Percentiles rank a stretch among this genome's conserved stretches.
Conservation (phyloP, 2,113 vertebrate genomes). For the Nasalis larvatus region DNA sequence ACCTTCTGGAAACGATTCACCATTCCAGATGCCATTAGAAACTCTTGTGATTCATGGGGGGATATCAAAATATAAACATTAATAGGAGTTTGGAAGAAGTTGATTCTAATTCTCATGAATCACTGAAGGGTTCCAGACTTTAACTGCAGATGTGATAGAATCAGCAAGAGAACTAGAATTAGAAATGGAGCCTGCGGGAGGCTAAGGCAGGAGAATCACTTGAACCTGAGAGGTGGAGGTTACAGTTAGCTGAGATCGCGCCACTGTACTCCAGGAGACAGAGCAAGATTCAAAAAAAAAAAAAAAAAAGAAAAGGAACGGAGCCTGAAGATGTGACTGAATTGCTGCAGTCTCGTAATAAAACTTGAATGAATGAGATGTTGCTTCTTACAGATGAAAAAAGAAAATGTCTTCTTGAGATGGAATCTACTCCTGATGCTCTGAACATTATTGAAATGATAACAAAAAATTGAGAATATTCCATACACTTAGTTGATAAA, state of each 20-base stretch:
- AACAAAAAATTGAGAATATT: not conserved
- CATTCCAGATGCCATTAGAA: not conserved
- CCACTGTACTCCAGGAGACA: not conserved
- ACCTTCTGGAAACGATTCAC: not conserved
- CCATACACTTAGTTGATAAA: not conserved
- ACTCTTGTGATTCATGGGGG: not conserved
- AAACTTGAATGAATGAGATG: not conserved
- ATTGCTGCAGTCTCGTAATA: not conserved
- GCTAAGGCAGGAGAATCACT: not conserved
- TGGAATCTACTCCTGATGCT: not conserved
- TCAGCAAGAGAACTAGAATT: not conserved
- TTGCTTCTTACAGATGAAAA: not conserved
- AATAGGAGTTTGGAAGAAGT: not conserved
- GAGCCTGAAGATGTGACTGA: not conserved
- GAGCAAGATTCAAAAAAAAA: not conserved
- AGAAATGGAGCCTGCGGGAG: not conserved
- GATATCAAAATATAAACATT: not conserved
- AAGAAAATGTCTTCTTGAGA: not conserved
- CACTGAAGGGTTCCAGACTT: not conserved
- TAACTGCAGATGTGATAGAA: not conserved
- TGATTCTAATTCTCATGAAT: not conserved
- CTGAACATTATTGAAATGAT: not conserved
- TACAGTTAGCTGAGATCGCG: rapidly evolving
- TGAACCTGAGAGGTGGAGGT: not conserved
- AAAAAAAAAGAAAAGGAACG: not conserved